Percentiles rank a stretch among this genome's conserved stretches.
phyloP scores from a whole-genome alignment of 2,888 invertebrate species.

The Bellardia pandia region DNA sequence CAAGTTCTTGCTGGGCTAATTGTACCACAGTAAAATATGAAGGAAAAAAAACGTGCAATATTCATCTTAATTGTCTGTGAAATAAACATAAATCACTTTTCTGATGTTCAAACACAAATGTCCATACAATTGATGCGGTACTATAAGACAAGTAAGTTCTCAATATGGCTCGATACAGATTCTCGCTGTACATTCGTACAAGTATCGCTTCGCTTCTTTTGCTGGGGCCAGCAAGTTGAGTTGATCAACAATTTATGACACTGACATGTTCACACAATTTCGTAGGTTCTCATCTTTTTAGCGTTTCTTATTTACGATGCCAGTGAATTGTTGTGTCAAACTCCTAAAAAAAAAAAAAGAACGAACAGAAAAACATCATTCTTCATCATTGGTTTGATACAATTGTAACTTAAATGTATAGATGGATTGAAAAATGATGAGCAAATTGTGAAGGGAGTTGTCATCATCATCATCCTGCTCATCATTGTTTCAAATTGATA shows the following conservation, averaged over 20 bases:
- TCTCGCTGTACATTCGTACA: neutral
- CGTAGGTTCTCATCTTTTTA: conserved; percentile 23
- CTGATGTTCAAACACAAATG: conserved; percentile 12
- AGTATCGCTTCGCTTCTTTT: conserved; percentile 2
- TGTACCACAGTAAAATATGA: conserved; percentile 32
- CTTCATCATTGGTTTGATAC: conserved; percentile 37
- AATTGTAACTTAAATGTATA: conserved; percentile 38
- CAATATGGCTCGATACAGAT: neutral
- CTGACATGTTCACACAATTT: conserved; percentile 57
- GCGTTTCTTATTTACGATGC: neutral
- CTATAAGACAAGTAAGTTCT: neutral
- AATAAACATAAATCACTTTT: conserved; percentile 68
- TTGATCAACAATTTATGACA: conserved; percentile 66
- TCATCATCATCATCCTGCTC: conserved; percentile 56
- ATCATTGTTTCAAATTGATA: conserved; percentile 68
- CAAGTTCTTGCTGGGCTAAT: neutral
- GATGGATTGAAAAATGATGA: conserved; percentile 22
- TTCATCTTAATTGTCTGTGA: conserved; percentile 64
- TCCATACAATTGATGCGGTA: conserved; percentile 5
- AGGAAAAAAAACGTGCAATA: conserved; percentile 3
- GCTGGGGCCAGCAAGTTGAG: conserved; percentile 43
- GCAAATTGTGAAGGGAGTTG: conserved; percentile 52
- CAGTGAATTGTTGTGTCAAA: conserved; percentile 42
- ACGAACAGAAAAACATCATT: conserved; percentile 20
- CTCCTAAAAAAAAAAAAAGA: neutral